phyloP scores from a whole-genome alignment of 2,888 invertebrate species.

The Acleris cristana region DNA sequence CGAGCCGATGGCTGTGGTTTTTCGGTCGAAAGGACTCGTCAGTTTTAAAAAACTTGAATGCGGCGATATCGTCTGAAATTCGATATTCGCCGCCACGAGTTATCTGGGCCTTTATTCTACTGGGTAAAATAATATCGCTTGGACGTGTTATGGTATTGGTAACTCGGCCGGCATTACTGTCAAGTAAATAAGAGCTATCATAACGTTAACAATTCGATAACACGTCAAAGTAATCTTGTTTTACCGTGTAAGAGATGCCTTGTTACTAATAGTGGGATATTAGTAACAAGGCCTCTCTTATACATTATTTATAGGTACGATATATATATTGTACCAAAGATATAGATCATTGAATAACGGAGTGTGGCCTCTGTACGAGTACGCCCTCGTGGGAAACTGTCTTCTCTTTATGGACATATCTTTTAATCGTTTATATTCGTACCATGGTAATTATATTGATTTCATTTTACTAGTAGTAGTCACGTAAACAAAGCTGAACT shows the following conservation, averaged over 20 bases:
- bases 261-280: slow-evolving; percentile 25
- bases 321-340: slow-evolving; percentile 50
- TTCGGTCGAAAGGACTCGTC: slow-evolving; percentile 66
- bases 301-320: too few species aligned
- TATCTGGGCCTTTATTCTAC: slow-evolving; percentile 11
- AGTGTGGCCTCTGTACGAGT: slow-evolving; percentile 72
- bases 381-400: slow-evolving; percentile 69
- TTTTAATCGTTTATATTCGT: slow-evolving; percentile 61
- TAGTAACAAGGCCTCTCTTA: too few species aligned
- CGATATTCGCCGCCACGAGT: slow-evolving; percentile 55
- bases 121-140: too few species aligned
- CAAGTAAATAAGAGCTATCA: too few species aligned
- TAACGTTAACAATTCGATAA: too few species aligned
- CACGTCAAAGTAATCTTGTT: too few species aligned
- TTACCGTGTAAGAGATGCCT: too few species aligned
- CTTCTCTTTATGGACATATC: slow-evolving; percentile 50
- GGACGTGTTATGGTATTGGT: too few species aligned
- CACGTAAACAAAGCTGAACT: slow-evolving; percentile 50
- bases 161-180: too few species aligned
- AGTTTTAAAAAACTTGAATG: slow-evolving; percentile 58
- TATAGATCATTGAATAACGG: slow-evolving; percentile 61
- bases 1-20: slow-evolving; percentile 54
- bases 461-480: slow-evolving; percentile 55
- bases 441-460: slow-evolving; percentile 57
- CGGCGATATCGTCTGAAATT: slow-evolving; percentile 52